phyloP scores from a whole-genome alignment of 2,888 invertebrate species.

The Furcula furcula region DNA sequence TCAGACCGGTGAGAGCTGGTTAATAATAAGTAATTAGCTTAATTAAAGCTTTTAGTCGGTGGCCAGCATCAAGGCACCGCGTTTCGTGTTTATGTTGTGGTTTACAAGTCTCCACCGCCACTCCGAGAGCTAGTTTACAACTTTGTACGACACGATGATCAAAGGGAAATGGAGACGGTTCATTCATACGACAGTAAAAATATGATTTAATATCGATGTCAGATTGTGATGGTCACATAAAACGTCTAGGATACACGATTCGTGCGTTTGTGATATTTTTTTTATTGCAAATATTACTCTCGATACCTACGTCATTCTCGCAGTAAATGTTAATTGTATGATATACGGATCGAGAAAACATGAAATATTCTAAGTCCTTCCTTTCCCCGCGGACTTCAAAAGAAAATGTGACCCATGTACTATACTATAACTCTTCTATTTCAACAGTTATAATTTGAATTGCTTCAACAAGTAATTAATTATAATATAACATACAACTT shows the following conservation, averaged over 20 bases:
- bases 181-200: slow-evolving; percentile 12
- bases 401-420: neutral
- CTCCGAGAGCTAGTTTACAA: neutral
- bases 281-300: slow-evolving; percentile 1
- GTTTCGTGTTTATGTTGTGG: slow-evolving; percentile 11
- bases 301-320: slow-evolving; percentile 1
- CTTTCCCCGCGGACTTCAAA: neutral
- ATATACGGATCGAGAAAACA: neutral
- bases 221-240: slow-evolving; percentile 9
- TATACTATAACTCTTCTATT: neutral
- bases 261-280: neutral
- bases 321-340: slow-evolving; percentile 1
- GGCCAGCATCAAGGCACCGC: slow-evolving; percentile 46
- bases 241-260: neutral
- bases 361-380: neutral
- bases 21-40: slow-evolving; percentile 77
- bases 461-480: slow-evolving; percentile 1
- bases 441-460: neutral
- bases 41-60: slow-evolving; percentile 69
- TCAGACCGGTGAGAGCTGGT: slow-evolving; percentile 50
- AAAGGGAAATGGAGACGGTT: slow-evolving; percentile 13
- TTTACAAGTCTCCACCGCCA: neutral
- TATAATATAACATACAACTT: neutral
- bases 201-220: slow-evolving; percentile 17
- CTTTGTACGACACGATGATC: slow-evolving; percentile 6